Percentiles rank a stretch among this genome's conserved stretches.
Evolutionary conservation across 2,797 vertebrate species (phyloP).

Genomic region (Rhabdophis nuchalis): DNA sequence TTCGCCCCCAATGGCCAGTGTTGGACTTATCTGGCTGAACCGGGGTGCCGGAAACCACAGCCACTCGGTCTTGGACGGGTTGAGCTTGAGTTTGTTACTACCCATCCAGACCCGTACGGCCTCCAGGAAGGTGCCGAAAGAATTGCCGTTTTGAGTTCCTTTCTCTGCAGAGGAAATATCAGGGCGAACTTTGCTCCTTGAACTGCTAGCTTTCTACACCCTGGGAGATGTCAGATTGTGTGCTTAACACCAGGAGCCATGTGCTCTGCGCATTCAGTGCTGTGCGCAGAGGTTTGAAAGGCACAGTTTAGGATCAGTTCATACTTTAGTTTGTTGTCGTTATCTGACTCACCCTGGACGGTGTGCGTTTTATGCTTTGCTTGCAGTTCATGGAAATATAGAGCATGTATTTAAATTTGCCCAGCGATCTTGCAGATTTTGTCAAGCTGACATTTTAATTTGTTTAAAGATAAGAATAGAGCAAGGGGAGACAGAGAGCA

Average conservation of each 20-base stretch:
- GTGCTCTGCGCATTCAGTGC: not conserved
- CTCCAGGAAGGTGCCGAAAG: not conserved
- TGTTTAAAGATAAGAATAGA: not conserved
- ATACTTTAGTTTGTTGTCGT: not conserved
- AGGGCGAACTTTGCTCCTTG: not conserved
- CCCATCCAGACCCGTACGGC: too few species aligned
- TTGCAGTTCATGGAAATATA: not conserved
- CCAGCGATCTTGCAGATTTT: not conserved
- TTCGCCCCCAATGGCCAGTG: too few species aligned
- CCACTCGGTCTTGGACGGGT: too few species aligned
- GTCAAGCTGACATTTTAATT: not conserved
- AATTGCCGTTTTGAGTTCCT: not conserved
- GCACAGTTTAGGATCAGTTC: too few species aligned
- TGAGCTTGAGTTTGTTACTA: too few species aligned
- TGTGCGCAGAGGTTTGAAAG: not conserved
- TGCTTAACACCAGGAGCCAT: not conserved
- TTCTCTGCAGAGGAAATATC: not conserved
- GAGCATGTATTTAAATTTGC: not conserved
- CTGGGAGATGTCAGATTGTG: not conserved
- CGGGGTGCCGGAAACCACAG: too few species aligned
- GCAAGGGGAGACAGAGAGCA: not conserved
- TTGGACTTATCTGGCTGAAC: too few species aligned
- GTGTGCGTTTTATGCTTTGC: not conserved
- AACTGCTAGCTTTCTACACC: not conserved
- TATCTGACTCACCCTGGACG: not conserved